Evolutionary conservation across 1,140 invertebrate genomes (phyloP), one percentile per base, ranked within the genome.

Genomic region (Dreissena polymorpha): DNA sequence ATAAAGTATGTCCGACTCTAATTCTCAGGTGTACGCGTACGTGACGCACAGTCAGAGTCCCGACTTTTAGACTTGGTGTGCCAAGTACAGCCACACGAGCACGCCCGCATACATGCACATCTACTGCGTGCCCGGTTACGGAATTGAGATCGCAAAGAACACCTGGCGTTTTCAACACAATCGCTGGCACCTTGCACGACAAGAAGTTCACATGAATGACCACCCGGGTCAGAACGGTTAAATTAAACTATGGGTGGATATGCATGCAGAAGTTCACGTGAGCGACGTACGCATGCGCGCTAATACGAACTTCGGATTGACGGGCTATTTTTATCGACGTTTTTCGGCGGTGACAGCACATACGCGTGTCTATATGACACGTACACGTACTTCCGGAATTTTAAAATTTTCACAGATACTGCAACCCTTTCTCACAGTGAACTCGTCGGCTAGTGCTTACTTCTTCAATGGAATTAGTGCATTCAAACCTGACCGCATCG

Each of bases 251-350:
- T 88, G 86, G 84, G 51, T 86, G 13, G 72, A 84, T 14, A 65
- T 53, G 0, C 13, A 71, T 10, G 64, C 55, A 14, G 72, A 74
- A 18, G 49, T 67, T 16, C 25, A 81, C n/a, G 29, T 77, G 23
- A 70, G 29, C 10, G 69, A 83, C 25, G 27, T 83, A 10, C 67
- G 73, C 10, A 78, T 86, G 16, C 67, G 86, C 18, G 78, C 74
- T 51, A 21, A 80, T 5, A 80, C 27, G 60, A 50, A 53, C 18
- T 76, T 87, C 39, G 63, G 82, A 86, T 89, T 39, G 79, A 86
- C 23, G 87, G 88, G 18, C 82, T 90, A 29, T 89, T 85, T 82
- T 90, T 90, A 69, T 90, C 86, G 2, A 89, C 88, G 0, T 90
- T 90, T 68, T 89, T 89, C 64, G 89, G 88, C 18, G 89, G 89